Conservation (phyloP, 2,888 invertebrate species). For the Blastobasis lacticolella region DNA sequence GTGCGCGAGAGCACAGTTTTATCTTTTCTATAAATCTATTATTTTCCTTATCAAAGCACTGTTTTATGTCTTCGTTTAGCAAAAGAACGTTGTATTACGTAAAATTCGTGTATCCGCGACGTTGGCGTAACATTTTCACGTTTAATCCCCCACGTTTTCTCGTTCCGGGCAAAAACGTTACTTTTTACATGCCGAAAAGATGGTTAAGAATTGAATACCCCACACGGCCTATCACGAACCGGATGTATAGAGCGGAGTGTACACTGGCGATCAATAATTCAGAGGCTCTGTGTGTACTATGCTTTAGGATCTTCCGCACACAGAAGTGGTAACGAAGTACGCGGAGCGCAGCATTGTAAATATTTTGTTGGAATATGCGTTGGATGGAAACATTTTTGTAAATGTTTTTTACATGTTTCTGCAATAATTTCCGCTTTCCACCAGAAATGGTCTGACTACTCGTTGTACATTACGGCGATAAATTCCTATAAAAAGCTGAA, state of each 20-base stretch:
- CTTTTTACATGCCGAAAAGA: conserved; percentile 1
- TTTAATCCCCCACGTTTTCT: not conserved
- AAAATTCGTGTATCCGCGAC: too few species aligned
- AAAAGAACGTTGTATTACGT: too few species aligned
- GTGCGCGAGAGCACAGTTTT: too few species aligned
- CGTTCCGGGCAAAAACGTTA: not conserved
- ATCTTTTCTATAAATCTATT: too few species aligned
- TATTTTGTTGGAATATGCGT: not conserved
- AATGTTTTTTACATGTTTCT: not conserved
- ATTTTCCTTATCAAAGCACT: too few species aligned
- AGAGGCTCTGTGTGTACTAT: conserved; percentile 39
- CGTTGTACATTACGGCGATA: too few species aligned
- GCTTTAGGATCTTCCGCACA: conserved; percentile 5
- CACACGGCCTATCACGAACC: conserved; percentile 4
- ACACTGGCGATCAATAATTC: conserved; percentile 50
- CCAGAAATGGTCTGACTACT: too few species aligned
- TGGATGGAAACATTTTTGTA: not conserved
- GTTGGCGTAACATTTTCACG: not conserved
- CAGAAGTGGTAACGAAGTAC: not conserved
- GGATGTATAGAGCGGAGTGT: conserved; percentile 9
- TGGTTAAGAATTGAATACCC: conserved; percentile 6
- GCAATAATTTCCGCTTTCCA: not conserved
- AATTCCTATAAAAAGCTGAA: too few species aligned
- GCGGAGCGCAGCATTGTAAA: not conserved
- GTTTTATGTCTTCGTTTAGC: too few species aligned